Conservation (phyloP, 2,797 vertebrate species). For the Xenops minutus region DNA sequence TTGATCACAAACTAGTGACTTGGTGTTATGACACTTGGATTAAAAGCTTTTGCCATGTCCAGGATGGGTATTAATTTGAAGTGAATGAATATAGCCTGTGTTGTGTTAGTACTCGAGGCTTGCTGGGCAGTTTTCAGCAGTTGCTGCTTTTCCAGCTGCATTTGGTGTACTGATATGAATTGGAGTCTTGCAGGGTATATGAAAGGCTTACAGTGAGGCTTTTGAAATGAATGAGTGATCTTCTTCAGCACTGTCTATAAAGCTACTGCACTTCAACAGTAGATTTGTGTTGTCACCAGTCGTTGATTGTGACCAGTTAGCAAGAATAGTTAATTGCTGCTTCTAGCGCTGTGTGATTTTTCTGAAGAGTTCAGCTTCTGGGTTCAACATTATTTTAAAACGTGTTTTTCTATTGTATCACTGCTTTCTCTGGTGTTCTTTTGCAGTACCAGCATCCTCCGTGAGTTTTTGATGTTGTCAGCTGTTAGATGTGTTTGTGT, state of each 20-base stretch:
- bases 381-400: background rate
- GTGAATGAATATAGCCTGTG: background rate
- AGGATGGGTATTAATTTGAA: background rate
- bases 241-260: background rate
- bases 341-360: background rate
- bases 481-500: background rate
- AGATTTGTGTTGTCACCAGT: background rate
- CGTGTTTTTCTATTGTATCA: background rate
- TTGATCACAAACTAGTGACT: background rate
- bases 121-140: background rate
- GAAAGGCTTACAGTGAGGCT: background rate
- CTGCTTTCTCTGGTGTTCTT: background rate
- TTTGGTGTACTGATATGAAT: background rate
- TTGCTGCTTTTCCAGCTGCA: background rate
- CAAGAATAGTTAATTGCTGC: background rate
- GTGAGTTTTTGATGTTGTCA: background rate
- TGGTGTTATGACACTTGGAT: background rate
- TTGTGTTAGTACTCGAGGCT: background rate
- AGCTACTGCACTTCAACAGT: background rate
- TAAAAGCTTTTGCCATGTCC: background rate
- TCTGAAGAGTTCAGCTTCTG: background rate
- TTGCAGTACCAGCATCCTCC: background rate
- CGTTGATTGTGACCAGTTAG: rapidly evolving
- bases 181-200: background rate
- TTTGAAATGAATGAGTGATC: background rate